These are phyloP conservation scores for Crotalus helleri DNA, from an alignment of 2,113 vertebrate genomes.

Conservation along the genomic window DNA sequence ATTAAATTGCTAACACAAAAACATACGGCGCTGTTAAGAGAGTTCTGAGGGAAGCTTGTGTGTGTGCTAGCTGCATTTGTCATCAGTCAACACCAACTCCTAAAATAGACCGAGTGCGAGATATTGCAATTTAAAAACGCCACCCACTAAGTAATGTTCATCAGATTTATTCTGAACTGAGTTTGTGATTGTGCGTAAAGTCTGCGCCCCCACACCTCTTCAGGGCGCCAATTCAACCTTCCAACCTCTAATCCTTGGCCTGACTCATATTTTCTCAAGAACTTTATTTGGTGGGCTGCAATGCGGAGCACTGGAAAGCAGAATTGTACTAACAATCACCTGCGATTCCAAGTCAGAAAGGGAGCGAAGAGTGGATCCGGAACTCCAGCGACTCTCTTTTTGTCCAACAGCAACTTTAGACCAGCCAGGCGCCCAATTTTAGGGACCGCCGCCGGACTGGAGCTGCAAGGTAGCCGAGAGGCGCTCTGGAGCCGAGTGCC, in stretches of 20 bases:
- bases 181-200: neutral
- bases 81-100: neutral
- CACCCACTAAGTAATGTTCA: neutral
- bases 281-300: neutral
- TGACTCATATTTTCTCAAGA: neutral
- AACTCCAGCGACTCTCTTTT: neutral
- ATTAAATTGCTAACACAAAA: neutral
- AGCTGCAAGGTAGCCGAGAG: neutral
- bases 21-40: neutral
- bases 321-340: accelerated
- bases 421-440: neutral
- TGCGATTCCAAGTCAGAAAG: neutral
- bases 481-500: neutral
- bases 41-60: too few relatives aligned
- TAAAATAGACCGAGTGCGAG: neutral
- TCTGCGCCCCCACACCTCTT: neutral
- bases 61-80: neutral
- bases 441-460: neutral
- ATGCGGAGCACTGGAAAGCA: neutral
- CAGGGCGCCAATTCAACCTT: neutral
- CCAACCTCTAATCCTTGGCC: neutral
- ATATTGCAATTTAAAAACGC: neutral
- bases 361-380: neutral
- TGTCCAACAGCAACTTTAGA: neutral
- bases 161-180: neutral